These are phyloP conservation scores for Corbicula japonica DNA, from an alignment of 2,888 invertebrate species.

Conservation along the genomic window DNA sequence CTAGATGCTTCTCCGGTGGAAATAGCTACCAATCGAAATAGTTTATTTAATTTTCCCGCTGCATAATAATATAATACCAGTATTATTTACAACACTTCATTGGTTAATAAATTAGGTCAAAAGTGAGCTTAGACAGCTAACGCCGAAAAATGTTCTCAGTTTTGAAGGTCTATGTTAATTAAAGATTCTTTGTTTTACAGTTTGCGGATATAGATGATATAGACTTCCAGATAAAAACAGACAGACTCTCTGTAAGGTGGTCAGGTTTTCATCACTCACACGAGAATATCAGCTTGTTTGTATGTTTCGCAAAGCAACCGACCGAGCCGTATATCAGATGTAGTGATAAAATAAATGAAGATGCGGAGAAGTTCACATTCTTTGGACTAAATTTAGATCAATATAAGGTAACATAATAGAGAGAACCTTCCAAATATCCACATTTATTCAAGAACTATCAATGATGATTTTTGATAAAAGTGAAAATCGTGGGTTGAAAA, in stretches of 20 bases:
- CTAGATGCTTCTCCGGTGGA: no score
- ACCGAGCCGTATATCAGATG: no score
- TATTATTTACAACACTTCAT: no score
- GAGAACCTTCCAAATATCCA: neutral
- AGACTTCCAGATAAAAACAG: conserved; percentile 33
- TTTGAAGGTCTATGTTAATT: no score
- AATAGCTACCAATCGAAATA: no score
- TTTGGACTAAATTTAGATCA: neutral
- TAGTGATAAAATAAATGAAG: neutral
- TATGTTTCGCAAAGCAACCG: conserved; percentile 25
- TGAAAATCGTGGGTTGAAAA: no score
- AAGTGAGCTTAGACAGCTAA: no score
- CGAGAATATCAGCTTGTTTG: conserved; percentile 20
- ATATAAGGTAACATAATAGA: conserved; percentile 10
- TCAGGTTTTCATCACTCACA: conserved; percentile 39
- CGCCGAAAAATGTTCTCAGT: no score
- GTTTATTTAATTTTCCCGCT: no score
- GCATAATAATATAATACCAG: no score
- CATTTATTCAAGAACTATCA: neutral
- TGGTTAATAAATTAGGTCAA: no score
- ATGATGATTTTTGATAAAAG: neutral
- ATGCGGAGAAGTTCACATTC: neutral
- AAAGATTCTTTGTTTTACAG: neutral
- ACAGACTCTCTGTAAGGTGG: conserved; percentile 21
- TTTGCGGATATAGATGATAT: conserved; percentile 36